phyloP scores from a whole-genome alignment of 2,113 vertebrate genomes.

The Pholis gunnellus region DNA sequence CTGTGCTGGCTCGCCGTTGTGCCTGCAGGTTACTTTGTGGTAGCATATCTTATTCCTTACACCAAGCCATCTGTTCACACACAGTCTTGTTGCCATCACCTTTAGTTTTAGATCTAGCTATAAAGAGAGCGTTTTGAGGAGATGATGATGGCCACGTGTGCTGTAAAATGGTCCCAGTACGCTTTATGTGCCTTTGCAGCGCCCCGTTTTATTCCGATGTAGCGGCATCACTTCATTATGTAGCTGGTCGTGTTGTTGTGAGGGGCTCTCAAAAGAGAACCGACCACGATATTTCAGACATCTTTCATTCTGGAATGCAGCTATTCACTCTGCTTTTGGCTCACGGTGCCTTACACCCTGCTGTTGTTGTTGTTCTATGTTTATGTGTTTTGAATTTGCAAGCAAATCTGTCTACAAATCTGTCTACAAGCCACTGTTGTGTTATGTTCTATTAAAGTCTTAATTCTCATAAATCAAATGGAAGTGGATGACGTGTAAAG shows the following conservation, averaged over 20 bases:
- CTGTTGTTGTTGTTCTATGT: neutral
- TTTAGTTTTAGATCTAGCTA: neutral
- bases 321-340: neutral
- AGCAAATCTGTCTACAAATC: slow-evolving; percentile 10
- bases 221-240: neutral
- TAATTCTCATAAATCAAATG: neutral
- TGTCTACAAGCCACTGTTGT: neutral
- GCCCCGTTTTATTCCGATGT: neutral
- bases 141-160: neutral
- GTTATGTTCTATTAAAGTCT: neutral
- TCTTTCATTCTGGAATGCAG: neutral
- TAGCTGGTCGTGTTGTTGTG: neutral
- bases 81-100: slow-evolving; percentile 6
- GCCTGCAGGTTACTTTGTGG: slow-evolving; percentile 29
- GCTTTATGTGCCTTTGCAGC: slow-evolving; percentile 6
- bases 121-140: neutral
- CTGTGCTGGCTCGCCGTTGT: neutral
- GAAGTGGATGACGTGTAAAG: neutral
- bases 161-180: neutral
- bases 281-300: neutral
- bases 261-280: no score
- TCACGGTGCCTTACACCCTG: slow-evolving; percentile 35
- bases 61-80: neutral
- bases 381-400: neutral
- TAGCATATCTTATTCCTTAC: neutral